Percentiles rank a stretch among this genome's conserved stretches.
Conservation (phyloP, 1,140 invertebrate genomes). For the Bradysia coprophila region DNA sequence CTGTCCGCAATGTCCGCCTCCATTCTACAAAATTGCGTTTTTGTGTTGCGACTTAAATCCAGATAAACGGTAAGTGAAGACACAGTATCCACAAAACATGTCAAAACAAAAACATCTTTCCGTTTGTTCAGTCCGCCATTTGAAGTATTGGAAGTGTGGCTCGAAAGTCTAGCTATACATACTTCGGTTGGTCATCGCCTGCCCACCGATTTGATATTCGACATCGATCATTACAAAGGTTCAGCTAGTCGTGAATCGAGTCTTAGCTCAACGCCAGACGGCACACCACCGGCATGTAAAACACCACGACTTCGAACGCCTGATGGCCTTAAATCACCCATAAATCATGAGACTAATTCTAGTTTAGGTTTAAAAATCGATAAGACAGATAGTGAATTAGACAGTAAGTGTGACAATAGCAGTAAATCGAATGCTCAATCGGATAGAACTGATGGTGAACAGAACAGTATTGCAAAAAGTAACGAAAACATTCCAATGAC, state of each 20-base stretch:
- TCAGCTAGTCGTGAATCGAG: conserved; percentile 6
- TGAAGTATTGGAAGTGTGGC: conserved; percentile 68
- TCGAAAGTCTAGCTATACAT: conserved; percentile 56
- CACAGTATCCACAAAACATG: background rate
- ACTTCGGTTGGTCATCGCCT: conserved; percentile 38
- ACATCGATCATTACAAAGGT: conserved; percentile 51
- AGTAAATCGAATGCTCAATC: background rate
- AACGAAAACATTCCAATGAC: background rate
- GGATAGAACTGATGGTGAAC: too few relatives aligned
- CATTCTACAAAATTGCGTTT: conserved; percentile 74
- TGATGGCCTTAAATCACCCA: background rate
- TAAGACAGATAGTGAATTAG: background rate
- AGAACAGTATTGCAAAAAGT: background rate
- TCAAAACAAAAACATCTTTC: background rate
- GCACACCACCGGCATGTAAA: conserved; percentile 9
- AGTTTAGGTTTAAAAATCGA: background rate
- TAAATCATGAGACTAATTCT: background rate
- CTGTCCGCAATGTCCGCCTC: conserved; percentile 69
- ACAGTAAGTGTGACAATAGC: background rate
- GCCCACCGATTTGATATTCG: conserved; percentile 48
- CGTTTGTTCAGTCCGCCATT: conserved; percentile 49
- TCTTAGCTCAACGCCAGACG: conserved; percentile 16
- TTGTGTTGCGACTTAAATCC: conserved; percentile 77
- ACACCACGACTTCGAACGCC: background rate
- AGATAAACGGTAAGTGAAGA: conserved; percentile 41